These are phyloP conservation scores for Taenioides sp. DNA, from an alignment of 2,797 vertebrate species.

Conservation along the genomic window DNA sequence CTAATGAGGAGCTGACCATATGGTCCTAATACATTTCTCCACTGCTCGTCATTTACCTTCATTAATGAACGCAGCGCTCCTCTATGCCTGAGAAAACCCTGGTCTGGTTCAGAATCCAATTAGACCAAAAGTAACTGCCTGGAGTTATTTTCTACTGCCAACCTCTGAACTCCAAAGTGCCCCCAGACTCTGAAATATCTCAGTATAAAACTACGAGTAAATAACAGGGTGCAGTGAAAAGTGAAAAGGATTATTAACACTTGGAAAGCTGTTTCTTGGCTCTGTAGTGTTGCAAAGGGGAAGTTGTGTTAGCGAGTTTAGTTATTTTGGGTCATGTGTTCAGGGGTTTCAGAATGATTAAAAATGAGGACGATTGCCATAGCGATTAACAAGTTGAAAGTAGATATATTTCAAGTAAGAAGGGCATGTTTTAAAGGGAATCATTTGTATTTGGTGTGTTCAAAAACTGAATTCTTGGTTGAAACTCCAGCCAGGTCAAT, in stretches of 20 bases:
- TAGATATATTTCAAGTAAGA: too few relatives aligned
- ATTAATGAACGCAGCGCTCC: neutral
- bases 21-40: slow-evolving; percentile 8
- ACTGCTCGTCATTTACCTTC: slow-evolving; percentile 13
- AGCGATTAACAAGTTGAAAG: too few relatives aligned
- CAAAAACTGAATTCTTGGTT: too few relatives aligned
- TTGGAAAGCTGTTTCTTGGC: too few relatives aligned
- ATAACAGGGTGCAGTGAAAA: neutral
- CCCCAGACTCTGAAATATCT: neutral
- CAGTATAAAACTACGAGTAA: neutral
- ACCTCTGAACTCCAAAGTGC: neutral
- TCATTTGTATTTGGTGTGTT: too few relatives aligned
- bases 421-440: too few relatives aligned
- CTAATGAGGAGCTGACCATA: neutral
- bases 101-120: slow-evolving; percentile 14
- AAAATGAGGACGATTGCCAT: too few relatives aligned
- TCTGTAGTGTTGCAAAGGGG: too few relatives aligned
- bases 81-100: slow-evolving; percentile 12
- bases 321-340: neutral
- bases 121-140: neutral
- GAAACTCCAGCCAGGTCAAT: too few relatives aligned
- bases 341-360: neutral
- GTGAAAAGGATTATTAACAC: neutral
- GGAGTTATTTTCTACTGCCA: slow-evolving; percentile 4
- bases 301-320: neutral